These are phyloP conservation scores for Poeciliopsis gracilis DNA, from an alignment of 2,797 vertebrate species.

Conservation along the genomic window DNA sequence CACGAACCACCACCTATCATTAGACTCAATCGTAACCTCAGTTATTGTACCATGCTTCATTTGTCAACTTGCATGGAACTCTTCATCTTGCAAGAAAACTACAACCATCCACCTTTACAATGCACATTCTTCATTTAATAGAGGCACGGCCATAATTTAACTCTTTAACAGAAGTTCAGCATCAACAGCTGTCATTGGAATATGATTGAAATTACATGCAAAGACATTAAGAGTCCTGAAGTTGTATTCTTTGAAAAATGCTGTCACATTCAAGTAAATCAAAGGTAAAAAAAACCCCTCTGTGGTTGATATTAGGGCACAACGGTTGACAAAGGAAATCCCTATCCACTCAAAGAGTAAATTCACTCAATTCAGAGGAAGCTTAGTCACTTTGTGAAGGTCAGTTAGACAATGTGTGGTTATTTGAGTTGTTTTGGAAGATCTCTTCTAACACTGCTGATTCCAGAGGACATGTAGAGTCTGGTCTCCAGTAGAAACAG, in stretches of 20 bases:
- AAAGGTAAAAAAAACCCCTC: slow-evolving; percentile 20
- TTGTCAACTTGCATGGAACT: not conserved
- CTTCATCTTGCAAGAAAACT: not conserved
- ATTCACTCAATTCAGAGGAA: slow-evolving; percentile 55
- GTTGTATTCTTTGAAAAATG: slow-evolving; percentile 48
- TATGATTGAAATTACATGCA: slow-evolving; percentile 48
- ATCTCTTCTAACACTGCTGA: slow-evolving; percentile 57
- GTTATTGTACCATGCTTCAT: not conserved
- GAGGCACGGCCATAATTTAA: not conserved
- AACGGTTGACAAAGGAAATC: slow-evolving; percentile 19
- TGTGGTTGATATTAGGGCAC: slow-evolving; percentile 28
- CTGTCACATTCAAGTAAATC: slow-evolving; percentile 33
- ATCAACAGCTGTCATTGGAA: not conserved
- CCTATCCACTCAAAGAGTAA: slow-evolving; percentile 44
- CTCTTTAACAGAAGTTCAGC: not conserved
- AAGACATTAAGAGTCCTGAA: slow-evolving; percentile 42
- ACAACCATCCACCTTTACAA: not conserved
- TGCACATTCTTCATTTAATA: not conserved
- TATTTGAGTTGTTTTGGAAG: slow-evolving; percentile 55
- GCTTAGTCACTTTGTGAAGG: slow-evolving; percentile 62
- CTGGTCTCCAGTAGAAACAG: slow-evolving; percentile 48
- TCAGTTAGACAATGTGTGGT: slow-evolving; percentile 62
- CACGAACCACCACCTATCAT: not conserved
- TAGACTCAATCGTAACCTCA: not conserved
- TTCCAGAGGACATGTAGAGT: slow-evolving; percentile 52